Base-by-base conservation (phyloP, 2,888 invertebrate genomes). In the Dorcus parallelipipedus region DNA sequence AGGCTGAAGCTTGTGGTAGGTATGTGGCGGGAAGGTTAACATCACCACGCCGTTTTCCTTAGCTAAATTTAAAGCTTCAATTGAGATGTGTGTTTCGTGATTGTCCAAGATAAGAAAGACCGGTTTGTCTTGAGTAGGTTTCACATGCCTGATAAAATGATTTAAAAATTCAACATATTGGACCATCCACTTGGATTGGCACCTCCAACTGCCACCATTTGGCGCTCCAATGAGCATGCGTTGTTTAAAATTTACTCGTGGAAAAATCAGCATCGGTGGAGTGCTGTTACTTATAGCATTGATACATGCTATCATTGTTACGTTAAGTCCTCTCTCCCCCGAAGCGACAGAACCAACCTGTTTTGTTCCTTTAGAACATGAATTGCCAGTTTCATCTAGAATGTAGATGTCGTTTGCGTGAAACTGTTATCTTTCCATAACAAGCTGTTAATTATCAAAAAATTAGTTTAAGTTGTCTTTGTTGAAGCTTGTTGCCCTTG, bases 201-300 rank as follows among this genome's bases (percentile, higher is more conserved):
- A 9, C 59, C 50, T n/a, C 64, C 67, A 43, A 65, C 9, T 55
- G 59, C n/a, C 48, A 39, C 65, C 66, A 26, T 52, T 51, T 17
- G 64, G 64, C 50, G 59, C 61, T 38, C 64, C 64, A 56, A 60
- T 51, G 49, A 67, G 54, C 52, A 58, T 64, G 26, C 56, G 50
- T 53, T 66, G 63, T 40, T 61, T 61, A 55, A 62, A 61, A 49
- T 59, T 60, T 5, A 68, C 56, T 38, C 65, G 52, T 10, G 69
- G 70, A 61, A 70, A 73, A 26, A 72, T 61, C 59, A 64, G 70
- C 40, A 62, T 20, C 23, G 67, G 67, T 42, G 70, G 68, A 53
- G 69, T 54, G 20, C 67, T 45, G 56, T 61, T 66, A 41, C 71
- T 69, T 2, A 40, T 9, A 40, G 40, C 40, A 40, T 40, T 40